Percentiles rank a stretch among this genome's conserved stretches.
Evolutionary conservation across 2,888 invertebrate genomes (phyloP).

Genomic region (Hypolimnas misippus): DNA sequence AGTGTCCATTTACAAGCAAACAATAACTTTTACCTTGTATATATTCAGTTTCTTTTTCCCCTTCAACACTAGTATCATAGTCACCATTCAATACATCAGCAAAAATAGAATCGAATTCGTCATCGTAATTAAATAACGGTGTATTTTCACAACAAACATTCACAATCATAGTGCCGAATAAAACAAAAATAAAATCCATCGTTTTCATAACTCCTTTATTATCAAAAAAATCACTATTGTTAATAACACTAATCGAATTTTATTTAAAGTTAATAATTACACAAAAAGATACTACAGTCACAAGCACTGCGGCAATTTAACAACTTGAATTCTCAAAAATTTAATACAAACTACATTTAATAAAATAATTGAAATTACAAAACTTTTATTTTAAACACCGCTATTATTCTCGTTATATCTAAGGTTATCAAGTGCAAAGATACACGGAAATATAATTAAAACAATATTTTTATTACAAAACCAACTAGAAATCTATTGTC

Average conservation of each 20-base stretch:
- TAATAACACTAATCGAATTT: no score
- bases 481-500: no score
- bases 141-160: not conserved
- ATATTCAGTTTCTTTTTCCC: not conserved
- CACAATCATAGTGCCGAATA: not conserved
- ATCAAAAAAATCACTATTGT: no score
- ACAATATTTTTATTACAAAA: not conserved
- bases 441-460: not conserved
- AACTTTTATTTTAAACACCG: no score
- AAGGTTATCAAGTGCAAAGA: slow-evolving; percentile 6
- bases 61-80: not conserved
- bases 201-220: not conserved
- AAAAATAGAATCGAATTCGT: slow-evolving; percentile 14
- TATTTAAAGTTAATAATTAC: no score
- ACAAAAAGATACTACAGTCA: no score
- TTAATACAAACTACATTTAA: not conserved
- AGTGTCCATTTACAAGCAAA: no score
- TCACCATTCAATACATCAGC: slow-evolving; percentile 16
- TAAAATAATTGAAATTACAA: no score
- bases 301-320: no score
- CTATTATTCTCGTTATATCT: not conserved
- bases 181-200: slow-evolving; percentile 3
- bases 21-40: slow-evolving; percentile 17
- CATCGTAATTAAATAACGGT: not conserved
- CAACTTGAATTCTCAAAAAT: no score